Evolutionary conservation across 2,113 vertebrate genomes (phyloP).

Genomic region (Poeciliopsis turrubarensis): DNA sequence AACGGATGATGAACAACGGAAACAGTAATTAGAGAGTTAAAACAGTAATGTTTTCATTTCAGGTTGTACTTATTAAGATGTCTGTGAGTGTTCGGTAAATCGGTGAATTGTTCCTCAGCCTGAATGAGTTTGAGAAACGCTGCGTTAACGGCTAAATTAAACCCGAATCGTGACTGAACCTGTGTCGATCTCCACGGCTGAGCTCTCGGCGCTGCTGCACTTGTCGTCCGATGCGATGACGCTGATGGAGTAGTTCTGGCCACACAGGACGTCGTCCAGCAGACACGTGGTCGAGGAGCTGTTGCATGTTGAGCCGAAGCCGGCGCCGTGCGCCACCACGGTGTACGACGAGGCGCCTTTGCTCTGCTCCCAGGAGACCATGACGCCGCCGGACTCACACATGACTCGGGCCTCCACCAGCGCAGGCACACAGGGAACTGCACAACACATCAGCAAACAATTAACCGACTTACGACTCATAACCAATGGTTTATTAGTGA

Average conservation of each 20-base stretch:
- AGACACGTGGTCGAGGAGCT: slow-evolving; percentile 63
- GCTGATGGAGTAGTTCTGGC: slow-evolving; percentile 74
- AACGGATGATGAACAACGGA: no score
- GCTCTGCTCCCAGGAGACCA: slow-evolving; percentile 76
- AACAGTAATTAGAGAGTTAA: no score
- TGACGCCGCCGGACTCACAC: slow-evolving; percentile 69
- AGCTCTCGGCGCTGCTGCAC: slow-evolving; percentile 68
- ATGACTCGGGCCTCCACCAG: slow-evolving; percentile 52
- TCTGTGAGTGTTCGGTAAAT: no score
- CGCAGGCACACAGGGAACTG: slow-evolving; percentile 76
- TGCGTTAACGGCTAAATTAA: no score
- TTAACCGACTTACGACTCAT: no score
- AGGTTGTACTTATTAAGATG: no score
- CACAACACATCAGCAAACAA: slow-evolving; percentile 3
- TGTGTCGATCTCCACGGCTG: slow-evolving; percentile 51
- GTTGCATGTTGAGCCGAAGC: slow-evolving; percentile 61
- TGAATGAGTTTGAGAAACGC: no score
- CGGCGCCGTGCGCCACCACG: slow-evolving; percentile 59
- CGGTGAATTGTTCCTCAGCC: no score
- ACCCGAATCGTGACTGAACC: slow-evolving; percentile 50
- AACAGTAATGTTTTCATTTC: no score
- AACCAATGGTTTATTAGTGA: no score
- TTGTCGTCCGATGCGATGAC: slow-evolving; percentile 63
- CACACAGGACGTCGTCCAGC: slow-evolving; percentile 69
- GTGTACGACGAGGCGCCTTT: slow-evolving; percentile 72